A percentile compares a stretch with the other conserved stretches of the same genome.
Conservation (phyloP, 2,888 invertebrate species). For the Dicranocentrus wangi region DNA sequence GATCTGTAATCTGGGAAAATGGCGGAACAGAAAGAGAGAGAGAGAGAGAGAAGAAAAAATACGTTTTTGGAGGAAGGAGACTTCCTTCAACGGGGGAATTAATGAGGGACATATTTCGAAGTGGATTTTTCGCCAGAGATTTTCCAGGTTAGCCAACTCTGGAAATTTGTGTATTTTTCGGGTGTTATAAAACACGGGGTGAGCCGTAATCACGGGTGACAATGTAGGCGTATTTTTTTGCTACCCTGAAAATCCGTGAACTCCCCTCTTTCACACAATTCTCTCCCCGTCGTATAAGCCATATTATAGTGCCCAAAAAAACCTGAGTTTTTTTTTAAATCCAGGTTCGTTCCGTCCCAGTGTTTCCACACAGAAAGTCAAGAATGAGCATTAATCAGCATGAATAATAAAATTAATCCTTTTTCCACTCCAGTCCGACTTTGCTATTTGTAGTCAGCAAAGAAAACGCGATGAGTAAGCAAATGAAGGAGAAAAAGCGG, state of each 20-base stretch:
- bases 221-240: background rate
- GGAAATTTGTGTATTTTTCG: too few relatives aligned
- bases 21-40: background rate
- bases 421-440: conserved; percentile 9
- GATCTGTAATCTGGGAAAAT: conserved; percentile 17
- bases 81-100: too few relatives aligned
- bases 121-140: too few relatives aligned
- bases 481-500: background rate
- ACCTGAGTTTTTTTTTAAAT: too few relatives aligned
- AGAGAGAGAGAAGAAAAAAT: conserved; percentile 1
- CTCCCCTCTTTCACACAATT: conserved; percentile 15
- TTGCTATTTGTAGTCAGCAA: background rate
- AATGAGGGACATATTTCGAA: too few relatives aligned
- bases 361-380: background rate
- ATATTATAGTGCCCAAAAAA: too few relatives aligned
- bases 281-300: too few relatives aligned
- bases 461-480: conserved; percentile 17
- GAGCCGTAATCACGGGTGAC: too few relatives aligned
- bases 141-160: too few relatives aligned
- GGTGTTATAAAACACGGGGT: too few relatives aligned
- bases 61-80: background rate
- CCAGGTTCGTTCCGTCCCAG: too few relatives aligned
- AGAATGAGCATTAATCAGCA: conserved; percentile 46
- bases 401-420: conserved; percentile 55
- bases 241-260: background rate